Percentiles rank a stretch among this genome's conserved stretches.
Conservation (phyloP, 2,113 vertebrate genomes). For the Probosciger aterrimus region DNA sequence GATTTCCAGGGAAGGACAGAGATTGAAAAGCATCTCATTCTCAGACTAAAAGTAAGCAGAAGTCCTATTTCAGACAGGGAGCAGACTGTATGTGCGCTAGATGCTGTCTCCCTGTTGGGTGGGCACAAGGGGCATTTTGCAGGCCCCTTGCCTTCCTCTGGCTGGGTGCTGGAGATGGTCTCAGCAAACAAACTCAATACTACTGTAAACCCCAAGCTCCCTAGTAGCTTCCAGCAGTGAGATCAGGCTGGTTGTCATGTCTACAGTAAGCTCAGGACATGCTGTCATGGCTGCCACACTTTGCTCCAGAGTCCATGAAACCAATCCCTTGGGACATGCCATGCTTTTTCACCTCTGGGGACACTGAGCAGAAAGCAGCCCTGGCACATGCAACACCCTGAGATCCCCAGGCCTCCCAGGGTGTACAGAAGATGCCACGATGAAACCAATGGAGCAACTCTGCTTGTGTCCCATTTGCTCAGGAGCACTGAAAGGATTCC, state of each 20-base stretch:
- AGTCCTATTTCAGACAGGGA: neutral
- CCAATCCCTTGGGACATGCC: neutral
- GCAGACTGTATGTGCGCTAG: rapidly evolving
- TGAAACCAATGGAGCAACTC: neutral
- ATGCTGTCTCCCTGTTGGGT: rapidly evolving
- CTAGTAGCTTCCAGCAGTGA: neutral
- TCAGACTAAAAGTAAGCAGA: neutral
- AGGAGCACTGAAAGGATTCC: neutral
- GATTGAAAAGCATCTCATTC: neutral
- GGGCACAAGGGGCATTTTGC: neutral
- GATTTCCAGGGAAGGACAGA: neutral
- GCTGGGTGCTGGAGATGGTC: neutral
- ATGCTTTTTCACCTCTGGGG: neutral
- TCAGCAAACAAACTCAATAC: neutral
- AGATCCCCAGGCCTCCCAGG: neutral
- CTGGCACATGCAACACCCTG: rapidly evolving
- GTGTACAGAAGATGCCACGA: neutral
- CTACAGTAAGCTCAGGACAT: neutral
- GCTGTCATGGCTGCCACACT: neutral
- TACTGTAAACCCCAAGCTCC: neutral
- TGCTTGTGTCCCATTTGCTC: rapidly evolving
- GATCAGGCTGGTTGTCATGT: neutral
- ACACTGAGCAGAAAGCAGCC: neutral
- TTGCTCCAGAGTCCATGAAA: neutral
- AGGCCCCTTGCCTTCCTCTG: neutral